Evolutionary conservation across 2,113 vertebrate genomes (phyloP).

Genomic region (Garra rufa): DNA sequence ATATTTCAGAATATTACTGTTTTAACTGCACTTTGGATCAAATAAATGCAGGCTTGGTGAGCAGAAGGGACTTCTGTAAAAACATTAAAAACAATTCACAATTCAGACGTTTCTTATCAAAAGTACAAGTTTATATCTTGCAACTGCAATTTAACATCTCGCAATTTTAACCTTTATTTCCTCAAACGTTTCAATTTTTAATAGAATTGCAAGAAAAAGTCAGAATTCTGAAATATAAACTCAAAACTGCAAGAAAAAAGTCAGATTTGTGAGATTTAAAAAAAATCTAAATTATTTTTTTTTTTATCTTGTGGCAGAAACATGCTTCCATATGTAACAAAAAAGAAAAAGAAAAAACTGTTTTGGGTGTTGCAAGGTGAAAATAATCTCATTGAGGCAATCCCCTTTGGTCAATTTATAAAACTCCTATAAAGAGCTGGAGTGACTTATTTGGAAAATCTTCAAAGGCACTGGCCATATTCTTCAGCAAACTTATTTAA

Average conservation of each 20-base stretch:
- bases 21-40: no score
- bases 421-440: not conserved
- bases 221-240: no score
- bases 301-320: not conserved
- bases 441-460: constrained; percentile 7
- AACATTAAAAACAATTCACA: no score
- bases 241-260: no score
- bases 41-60: no score
- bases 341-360: not conserved
- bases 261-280: no score
- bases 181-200: not conserved
- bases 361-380: not conserved
- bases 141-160: no score
- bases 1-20: no score
- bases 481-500: constrained; percentile 41
- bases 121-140: no score
- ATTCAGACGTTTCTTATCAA: not conserved
- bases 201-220: not conserved
- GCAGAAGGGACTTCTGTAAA: no score
- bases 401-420: not conserved
- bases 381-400: constrained; percentile 8
- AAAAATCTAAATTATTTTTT: no score
- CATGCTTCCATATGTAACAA: not conserved
- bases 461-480: not conserved
- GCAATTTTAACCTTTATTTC: no score